These are phyloP conservation scores for Cynopterus brachyotis DNA, from an alignment of 2,113 vertebrate species.

Conservation along the genomic window DNA sequence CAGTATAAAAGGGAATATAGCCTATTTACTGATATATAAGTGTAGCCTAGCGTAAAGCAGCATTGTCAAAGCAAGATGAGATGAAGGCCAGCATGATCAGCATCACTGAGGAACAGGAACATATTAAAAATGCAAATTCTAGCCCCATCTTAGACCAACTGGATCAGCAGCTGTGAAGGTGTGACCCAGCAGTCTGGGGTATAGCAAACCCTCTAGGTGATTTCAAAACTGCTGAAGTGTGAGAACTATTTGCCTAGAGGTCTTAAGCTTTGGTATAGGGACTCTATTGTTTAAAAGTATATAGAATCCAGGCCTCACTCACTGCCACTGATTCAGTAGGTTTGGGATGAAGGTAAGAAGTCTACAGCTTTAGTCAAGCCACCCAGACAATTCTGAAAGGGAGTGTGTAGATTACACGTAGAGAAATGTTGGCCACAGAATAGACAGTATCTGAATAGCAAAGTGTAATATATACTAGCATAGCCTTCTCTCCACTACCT, in stretches of 20 bases:
- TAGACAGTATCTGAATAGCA: background rate
- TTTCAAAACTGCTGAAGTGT: background rate
- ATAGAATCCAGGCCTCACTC: background rate
- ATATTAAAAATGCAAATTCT: background rate
- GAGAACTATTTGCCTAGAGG: background rate
- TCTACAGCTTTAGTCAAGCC: background rate
- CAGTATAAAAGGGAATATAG: background rate
- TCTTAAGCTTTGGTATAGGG: background rate
- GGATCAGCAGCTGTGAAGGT: background rate
- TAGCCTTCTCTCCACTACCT: background rate
- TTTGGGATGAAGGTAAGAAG: background rate
- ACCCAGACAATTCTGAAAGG: background rate
- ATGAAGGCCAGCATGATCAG: background rate
- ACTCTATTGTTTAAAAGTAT: background rate
- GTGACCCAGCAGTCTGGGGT: rapidly evolving
- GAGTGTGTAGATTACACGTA: background rate
- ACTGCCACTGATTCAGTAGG: background rate
- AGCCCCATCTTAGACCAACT: background rate
- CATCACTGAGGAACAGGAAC: background rate
- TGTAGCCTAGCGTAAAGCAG: background rate
- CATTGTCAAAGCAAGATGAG: background rate
- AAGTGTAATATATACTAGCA: background rate
- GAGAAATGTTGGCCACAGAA: background rate
- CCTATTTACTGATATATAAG: background rate
- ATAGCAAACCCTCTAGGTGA: background rate